A percentile compares a stretch with the other conserved stretches of the same genome.
Evolutionary conservation across 92 coral and sea anemone species (phyloP).

Genomic region (Paragorgia papillata): DNA sequence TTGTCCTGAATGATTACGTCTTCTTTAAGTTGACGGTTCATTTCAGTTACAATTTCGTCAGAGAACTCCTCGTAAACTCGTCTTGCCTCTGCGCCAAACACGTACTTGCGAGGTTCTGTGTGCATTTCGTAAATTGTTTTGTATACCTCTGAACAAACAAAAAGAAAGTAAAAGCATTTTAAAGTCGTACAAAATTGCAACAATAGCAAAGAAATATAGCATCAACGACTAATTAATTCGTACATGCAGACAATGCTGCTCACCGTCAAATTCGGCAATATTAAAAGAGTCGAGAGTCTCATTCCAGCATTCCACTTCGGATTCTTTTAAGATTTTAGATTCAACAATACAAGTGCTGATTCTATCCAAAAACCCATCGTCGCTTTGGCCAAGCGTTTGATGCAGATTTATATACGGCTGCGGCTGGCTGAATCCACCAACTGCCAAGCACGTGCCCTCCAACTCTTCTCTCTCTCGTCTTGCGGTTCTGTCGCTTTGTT

Average conservation of each 20-base stretch:
- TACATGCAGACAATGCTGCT: background rate
- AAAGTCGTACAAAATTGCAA: too few relatives aligned
- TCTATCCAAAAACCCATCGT: constrained; percentile 31
- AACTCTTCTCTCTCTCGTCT: constrained; percentile 30
- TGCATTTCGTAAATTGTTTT: background rate
- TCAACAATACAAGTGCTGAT: constrained; percentile 27
- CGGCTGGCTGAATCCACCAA: constrained; percentile 28
- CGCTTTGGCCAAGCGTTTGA: constrained; percentile 18
- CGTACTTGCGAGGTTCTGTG: background rate
- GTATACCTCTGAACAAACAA: background rate
- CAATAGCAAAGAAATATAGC: too few relatives aligned
- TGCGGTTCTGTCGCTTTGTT: background rate
- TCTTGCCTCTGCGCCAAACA: background rate
- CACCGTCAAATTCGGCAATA: background rate
- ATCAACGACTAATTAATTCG: too few relatives aligned
- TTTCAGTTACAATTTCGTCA: background rate
- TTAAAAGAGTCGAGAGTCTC: background rate
- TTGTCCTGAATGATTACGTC: background rate
- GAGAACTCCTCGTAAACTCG: background rate
- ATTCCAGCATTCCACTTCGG: constrained; percentile 5
- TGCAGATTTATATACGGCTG: constrained; percentile 26
- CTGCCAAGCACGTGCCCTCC: background rate
- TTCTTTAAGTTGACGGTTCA: constrained; percentile 25
- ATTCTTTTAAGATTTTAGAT: constrained; percentile 12
- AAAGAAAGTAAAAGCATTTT: too few relatives aligned